Evolutionary conservation across 2,797 vertebrate species (phyloP).

Genomic region (Sternarchorhynchus goeldii): DNA sequence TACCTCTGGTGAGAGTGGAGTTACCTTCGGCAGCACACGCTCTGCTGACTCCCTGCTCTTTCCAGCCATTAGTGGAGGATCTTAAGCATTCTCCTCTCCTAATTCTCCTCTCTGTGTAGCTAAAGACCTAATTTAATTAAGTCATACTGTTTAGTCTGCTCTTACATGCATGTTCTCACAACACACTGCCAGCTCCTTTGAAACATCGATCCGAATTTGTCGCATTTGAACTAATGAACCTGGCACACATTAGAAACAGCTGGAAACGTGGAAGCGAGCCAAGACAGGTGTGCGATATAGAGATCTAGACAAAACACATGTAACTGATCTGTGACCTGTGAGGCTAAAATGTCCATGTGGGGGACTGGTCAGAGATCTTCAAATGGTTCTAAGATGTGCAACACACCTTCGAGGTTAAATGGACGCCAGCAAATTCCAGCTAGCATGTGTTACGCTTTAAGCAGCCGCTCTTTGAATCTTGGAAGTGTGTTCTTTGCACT

Average conservation of each 20-base stretch:
- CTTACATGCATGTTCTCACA: conserved; percentile 59
- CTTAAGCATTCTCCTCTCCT: conserved; percentile 9
- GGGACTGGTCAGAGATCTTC: conserved; percentile 4
- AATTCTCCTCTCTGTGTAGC: too few species aligned
- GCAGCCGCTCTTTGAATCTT: background rate
- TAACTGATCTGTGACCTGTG: background rate
- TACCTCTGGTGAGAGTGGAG: background rate
- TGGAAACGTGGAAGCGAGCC: conserved; percentile 37
- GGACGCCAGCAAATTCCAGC: background rate
- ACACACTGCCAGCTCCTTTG: conserved; percentile 34
- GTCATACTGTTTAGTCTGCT: conserved; percentile 68
- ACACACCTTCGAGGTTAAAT: background rate
- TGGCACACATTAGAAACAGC: conserved; percentile 8
- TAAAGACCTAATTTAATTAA: conserved; percentile 65
- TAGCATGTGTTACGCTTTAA: too few species aligned
- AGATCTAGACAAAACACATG: background rate
- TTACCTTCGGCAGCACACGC: background rate
- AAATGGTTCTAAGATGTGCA: background rate
- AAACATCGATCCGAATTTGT: conserved; percentile 43
- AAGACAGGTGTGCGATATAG: conserved; percentile 29
- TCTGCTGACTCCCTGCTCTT: background rate
- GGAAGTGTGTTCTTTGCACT: background rate
- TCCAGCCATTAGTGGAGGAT: conserved; percentile 6
- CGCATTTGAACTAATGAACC: conserved; percentile 33
- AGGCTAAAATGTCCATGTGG: conserved; percentile 6